Base-by-base conservation (phyloP, 2,888 invertebrate species). In the Mythimna albipuncta region DNA sequence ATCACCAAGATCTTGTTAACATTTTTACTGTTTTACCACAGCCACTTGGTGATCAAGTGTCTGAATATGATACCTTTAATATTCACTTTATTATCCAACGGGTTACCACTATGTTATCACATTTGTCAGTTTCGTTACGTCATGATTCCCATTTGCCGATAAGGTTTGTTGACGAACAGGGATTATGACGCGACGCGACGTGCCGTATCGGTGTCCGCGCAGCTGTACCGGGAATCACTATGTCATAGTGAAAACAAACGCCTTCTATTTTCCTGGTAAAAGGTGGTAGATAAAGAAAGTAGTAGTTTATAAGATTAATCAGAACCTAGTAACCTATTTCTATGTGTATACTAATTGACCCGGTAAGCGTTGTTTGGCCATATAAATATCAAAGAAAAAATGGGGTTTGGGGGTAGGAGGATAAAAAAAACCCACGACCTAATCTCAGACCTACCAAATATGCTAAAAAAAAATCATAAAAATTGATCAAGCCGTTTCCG, bases 191-290 rank as follows among this genome's bases (percentile, higher is more conserved):
- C 79, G 80, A 74, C 83, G 64, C 82, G 69, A 77, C 85, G 85
- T 87, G 84, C 82, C 75, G 64, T 88, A 88, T 87, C 87, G 82
- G 77, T 84, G 83, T 82, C 72, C 63, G 79, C 81, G 85, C 87
- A 87, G 85, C 87, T 84, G 79, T 79, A 77, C 73, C 62, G 64
- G 73, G 67, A 75, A 80, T 72, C 69, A 38, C 7, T 50, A 59
- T 64, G 71, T 47, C 67, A 73, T 73, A 75, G 55, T 69, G 64
- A 70, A 66, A 74, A 70, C 78, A 64, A 66, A 66, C 50, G 32
- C 76, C 79, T 72, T 71, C 69, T 84, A 57, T 63, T 66, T 76
- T 71, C 63, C 57, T 72, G 41, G 44, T 69, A 38, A 63, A 59
- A 68, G n/a, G n/a, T 69, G 26, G 50, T 47, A 66, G 9, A n/a